Evolutionary conservation across 2,113 vertebrate genomes (phyloP), one percentile per base, ranked within the genome.

Genomic region (Irena cyanogastra): DNA sequence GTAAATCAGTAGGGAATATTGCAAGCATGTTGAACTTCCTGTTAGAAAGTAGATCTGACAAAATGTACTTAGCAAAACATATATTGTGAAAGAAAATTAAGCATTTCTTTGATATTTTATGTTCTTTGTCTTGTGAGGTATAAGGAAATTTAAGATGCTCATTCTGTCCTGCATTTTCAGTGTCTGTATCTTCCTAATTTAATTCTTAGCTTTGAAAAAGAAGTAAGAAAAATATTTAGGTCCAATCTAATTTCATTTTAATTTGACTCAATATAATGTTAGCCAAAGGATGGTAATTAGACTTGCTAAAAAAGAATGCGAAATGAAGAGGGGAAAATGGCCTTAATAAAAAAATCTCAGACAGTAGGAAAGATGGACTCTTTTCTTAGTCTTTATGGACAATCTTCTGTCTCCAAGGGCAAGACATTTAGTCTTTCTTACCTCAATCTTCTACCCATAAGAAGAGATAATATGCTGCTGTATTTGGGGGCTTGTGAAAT

Each of bases 31-130:
- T 90, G 93, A 97, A 84, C 16, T 50, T 85, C 3, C 3, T 90
- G 47, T 93, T 95, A 97, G 81, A 83, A 97, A 96, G 72, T 82
- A 94, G 87, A 97, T 96, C 70, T 96, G 84, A 88, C 91, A 87
- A 95, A 87, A 95, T 44, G 75, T 33, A 37, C 39, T 87, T 89
- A 83, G 11, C 17, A 93, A 94, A 97, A 95, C 26, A 64, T 75
- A 74, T 35, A 83, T 61, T n/a, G 21, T 83, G 81, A 96, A 86
- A 87, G 47, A 74, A 90, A 91, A 89, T 66, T 9, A 82, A 77
- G 9, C 4, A 11, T 76, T 83, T 94, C 16, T 23, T 63, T 77
- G 16, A 45, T 74, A 63, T 68, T 77, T 80, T 63, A 19, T 60
- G 6, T 65, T 65, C 15, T 77, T 74, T 89, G 27, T 59, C 52